Evolutionary conservation across 2,113 vertebrate species (phyloP).

Genomic region (Caracal caracal): DNA sequence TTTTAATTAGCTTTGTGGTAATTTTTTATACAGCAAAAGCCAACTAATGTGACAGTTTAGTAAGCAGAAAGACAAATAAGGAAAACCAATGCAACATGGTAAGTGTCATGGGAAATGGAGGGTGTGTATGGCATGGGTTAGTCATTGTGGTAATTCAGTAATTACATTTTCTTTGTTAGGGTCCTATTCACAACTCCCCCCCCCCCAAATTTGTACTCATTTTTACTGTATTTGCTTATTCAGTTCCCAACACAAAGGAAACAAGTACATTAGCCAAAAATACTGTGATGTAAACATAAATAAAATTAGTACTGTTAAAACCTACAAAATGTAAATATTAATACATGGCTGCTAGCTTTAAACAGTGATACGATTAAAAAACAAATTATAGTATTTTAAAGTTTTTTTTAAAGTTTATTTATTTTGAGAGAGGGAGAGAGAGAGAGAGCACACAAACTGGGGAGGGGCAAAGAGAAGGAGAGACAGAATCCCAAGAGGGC

Average conservation of each 20-base stretch:
- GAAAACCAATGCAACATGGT: not conserved
- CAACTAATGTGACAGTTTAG: not conserved
- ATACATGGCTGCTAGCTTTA: not conserved
- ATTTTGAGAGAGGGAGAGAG: no score
- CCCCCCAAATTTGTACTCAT: not conserved
- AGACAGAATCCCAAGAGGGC: no score
- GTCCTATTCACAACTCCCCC: not conserved
- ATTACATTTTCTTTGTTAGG: not conserved
- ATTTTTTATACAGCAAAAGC: constrained; percentile 5
- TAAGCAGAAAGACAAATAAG: not conserved
- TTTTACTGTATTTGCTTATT: constrained; percentile 10
- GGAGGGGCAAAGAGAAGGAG: no score
- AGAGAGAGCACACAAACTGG: no score
- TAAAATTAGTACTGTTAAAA: not conserved
- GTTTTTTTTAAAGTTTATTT: no score
- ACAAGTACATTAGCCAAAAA: not conserved
- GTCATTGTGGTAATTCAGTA: not conserved
- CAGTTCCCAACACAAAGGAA: not conserved
- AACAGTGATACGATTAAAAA: not conserved
- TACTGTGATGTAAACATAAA: not conserved
- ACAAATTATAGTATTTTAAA: not conserved
- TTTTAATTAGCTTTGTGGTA: not conserved
- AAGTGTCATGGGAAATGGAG: not conserved
- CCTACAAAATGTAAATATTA: not conserved
- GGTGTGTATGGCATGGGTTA: not conserved